Base-by-base conservation (phyloP, 2,113 vertebrate species). In the Cyprinodon variegatus region DNA sequence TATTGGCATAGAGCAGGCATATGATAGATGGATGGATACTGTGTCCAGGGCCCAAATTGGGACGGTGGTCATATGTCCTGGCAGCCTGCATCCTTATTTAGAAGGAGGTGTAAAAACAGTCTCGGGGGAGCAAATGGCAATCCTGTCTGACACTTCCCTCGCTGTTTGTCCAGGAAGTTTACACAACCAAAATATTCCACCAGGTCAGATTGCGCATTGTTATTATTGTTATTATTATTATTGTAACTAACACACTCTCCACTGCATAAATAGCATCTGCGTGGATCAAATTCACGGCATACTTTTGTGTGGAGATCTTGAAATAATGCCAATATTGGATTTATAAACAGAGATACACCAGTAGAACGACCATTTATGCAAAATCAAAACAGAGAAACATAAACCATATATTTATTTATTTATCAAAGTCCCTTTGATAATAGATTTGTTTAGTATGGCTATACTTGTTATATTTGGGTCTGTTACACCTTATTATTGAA, bases 91-190 rank as follows among this genome's bases (percentile, higher is more conserved):
- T 95, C 95, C 95, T 97, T 96, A 97, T 97, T 97, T 97, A 96
- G 95, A 95, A 93, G 88, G 95, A 95, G 94, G 93, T 94, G 95
- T 95, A 95, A 96, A 96, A 96, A 94, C 86, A 93, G 94, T 94
- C 95, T 95, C 88, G 91, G 90, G 86, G 48, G 81, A 95, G 95
- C 93, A 94, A 90, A 94, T 93, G 94, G 92, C 84, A 93, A 83
- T 89, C 91, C 86, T 90, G 90, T 91, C 86, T 89, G 88, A 86
- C 91, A 89, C 90, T 93, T 94, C 92, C 91, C 93, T 87, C 68
- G 86, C 91, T 89, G 88, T 91, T 92, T 79, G 83, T 88, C 87
- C 82, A n/a, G 90, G 80, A 86, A 88, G 91, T 92, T 93, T 91
- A 91, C 86, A 64, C 88, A 85, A 79, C 77, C 81, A 88, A 71